phyloP scores from a whole-genome alignment of 2,888 invertebrate genomes.

The Polietes domitor region DNA sequence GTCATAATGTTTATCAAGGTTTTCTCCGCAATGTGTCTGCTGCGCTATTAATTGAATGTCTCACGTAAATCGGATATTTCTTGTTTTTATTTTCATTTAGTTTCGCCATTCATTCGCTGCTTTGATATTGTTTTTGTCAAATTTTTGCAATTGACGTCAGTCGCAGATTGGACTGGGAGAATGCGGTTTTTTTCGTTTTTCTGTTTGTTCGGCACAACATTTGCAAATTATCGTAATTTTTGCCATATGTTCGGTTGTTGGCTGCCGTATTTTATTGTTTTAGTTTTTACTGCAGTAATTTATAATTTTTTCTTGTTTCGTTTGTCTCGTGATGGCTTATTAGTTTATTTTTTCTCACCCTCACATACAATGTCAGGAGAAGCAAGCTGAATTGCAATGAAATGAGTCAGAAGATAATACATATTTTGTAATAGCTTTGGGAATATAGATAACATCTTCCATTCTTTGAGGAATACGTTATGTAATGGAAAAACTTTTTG shows the following conservation, averaged over 20 bases:
- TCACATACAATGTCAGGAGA: background rate
- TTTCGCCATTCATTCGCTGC: background rate
- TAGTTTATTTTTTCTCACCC: background rate
- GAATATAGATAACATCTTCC: no score
- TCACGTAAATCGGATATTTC: conserved; percentile 33
- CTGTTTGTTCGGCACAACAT: background rate
- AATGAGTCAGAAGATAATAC: background rate
- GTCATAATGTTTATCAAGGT: conserved; percentile 33
- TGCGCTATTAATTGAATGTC: conserved; percentile 43
- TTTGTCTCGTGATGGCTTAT: background rate
- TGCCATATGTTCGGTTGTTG: conserved; percentile 1
- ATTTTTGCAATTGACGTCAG: conserved; percentile 30
- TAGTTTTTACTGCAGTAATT: conserved; percentile 34
- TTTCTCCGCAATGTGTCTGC: conserved; percentile 11
- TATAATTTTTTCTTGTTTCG: conserved; percentile 13
- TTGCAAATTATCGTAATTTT: conserved; percentile 8
- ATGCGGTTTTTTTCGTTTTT: conserved; percentile 30
- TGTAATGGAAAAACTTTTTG: no score
- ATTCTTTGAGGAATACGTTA: no score
- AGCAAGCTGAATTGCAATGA: no score
- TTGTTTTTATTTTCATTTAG: background rate
- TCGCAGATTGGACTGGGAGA: background rate
- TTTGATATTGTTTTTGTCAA: background rate
- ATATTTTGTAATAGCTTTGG: no score
- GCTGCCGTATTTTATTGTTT: conserved; percentile 28